Evolutionary conservation across 2,888 invertebrate genomes (phyloP).

Genomic region (Acanthosoma haemorrhoidale): DNA sequence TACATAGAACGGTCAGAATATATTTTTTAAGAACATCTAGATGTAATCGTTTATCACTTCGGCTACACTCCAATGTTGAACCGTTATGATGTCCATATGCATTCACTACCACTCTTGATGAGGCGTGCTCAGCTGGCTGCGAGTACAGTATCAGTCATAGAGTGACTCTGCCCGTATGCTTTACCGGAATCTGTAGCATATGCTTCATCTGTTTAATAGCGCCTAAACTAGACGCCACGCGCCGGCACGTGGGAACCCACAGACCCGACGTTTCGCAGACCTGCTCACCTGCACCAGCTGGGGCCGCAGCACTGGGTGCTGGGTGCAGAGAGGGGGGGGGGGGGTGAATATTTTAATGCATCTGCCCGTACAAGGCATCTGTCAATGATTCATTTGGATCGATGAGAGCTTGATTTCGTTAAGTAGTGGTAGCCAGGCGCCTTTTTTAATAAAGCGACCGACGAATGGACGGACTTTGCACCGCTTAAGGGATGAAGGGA

Average conservation of each 20-base stretch:
- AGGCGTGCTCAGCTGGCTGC: too few relatives aligned
- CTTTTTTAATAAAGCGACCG: neutral
- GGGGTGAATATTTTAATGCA: neutral
- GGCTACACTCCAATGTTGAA: too few relatives aligned
- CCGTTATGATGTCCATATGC: too few relatives aligned
- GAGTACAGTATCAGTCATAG: too few relatives aligned
- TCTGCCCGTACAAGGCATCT: slow-evolving; percentile 10
- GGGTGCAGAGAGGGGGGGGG: too few relatives aligned
- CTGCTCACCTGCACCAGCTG: slow-evolving; percentile 24
- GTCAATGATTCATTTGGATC: slow-evolving; percentile 23
- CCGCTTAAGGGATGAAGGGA: neutral
- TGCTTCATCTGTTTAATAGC: neutral
- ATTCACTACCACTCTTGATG: too few relatives aligned
- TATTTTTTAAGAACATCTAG: too few relatives aligned
- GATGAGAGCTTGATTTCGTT: slow-evolving; percentile 9
- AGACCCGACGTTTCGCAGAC: slow-evolving; percentile 13
- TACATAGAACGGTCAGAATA: too few relatives aligned
- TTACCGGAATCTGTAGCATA: neutral
- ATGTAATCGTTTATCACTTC: too few relatives aligned
- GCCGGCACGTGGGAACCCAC: slow-evolving; percentile 17
- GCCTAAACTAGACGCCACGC: slow-evolving; percentile 1
- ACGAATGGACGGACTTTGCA: neutral
- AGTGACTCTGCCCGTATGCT: neutral
- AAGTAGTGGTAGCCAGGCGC: neutral
- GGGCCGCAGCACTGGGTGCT: neutral